Evolutionary conservation across 2,888 invertebrate species (phyloP).

Genomic region (Leptinotarsa tumamoca): DNA sequence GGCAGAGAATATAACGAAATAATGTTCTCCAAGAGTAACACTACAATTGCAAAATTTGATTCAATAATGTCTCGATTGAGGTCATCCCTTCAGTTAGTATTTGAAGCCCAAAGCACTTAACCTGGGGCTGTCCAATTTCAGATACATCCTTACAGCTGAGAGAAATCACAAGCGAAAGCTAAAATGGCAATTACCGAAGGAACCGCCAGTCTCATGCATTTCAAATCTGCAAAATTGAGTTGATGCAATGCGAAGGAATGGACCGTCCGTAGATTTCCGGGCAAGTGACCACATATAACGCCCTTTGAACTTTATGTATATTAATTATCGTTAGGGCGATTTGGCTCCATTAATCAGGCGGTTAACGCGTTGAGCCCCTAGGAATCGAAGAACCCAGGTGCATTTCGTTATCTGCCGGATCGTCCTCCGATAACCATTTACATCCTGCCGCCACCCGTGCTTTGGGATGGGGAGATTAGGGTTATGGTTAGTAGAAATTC

Average conservation of each 20-base stretch:
- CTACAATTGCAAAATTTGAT: too few relatives aligned
- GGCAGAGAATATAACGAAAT: too few relatives aligned
- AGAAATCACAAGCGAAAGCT: background rate
- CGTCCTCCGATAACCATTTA: slow-evolving; percentile 40
- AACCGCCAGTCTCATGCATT: slow-evolving; percentile 29
- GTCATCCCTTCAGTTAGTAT: background rate
- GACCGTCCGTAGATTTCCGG: slow-evolving; percentile 17
- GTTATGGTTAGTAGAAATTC: slow-evolving; percentile 23
- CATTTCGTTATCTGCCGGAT: slow-evolving; percentile 44
- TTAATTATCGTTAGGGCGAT: slow-evolving; percentile 51
- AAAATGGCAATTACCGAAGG: slow-evolving; percentile 16
- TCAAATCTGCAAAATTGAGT: slow-evolving; percentile 30
- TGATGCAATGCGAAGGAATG: slow-evolving; percentile 14
- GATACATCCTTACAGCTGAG: background rate
- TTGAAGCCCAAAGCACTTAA: background rate
- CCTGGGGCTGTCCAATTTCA: background rate
- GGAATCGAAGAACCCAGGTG: slow-evolving; percentile 51
- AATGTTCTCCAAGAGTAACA: too few relatives aligned
- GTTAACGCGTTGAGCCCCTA: slow-evolving; percentile 39
- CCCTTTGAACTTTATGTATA: slow-evolving; percentile 46
- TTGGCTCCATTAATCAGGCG: slow-evolving; percentile 51
- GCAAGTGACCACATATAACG: slow-evolving; percentile 36
- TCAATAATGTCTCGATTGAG: background rate
- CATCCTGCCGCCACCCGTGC: slow-evolving; percentile 9
- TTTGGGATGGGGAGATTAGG: background rate